Evolutionary conservation across 2,113 vertebrate genomes (phyloP).

Genomic region (Myotis brandtii): DNA sequence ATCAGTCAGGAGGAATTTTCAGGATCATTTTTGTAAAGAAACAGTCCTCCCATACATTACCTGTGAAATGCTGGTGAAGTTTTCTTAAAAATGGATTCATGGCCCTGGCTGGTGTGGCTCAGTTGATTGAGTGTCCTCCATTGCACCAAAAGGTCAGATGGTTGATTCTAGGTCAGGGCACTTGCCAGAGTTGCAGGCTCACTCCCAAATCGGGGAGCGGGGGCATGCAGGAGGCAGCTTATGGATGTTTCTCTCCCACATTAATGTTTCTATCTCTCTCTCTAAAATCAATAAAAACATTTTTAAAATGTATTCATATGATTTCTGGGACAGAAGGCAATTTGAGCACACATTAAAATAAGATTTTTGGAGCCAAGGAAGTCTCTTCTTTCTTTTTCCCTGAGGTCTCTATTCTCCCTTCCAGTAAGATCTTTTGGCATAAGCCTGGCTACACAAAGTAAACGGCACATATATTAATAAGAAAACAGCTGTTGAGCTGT

Average conservation of each 20-base stretch:
- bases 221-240: too few species aligned
- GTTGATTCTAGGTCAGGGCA: too few species aligned
- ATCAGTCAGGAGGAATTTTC: background rate
- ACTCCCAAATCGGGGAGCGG: fast-evolving
- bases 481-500: slow-evolving; percentile 78
- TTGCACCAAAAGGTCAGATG: too few species aligned
- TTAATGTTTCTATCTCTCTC: too few species aligned
- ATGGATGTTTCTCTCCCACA: too few species aligned
- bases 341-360: slow-evolving; percentile 66
- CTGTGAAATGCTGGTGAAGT: background rate
- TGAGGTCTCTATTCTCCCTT: slow-evolving; percentile 48
- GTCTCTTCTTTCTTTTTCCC: slow-evolving; percentile 59
- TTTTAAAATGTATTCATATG: background rate
- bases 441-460: slow-evolving; percentile 75
- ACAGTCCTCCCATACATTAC: background rate
- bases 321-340: slow-evolving; percentile 51
- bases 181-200: too few species aligned
- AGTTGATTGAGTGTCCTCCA: too few species aligned
- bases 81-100: slow-evolving; percentile 50
- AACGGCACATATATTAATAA: slow-evolving; percentile 71
- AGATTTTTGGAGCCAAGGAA: slow-evolving; percentile 60
- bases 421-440: slow-evolving; percentile 53
- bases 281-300: too few species aligned
- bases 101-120: too few species aligned
- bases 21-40: background rate